Evolutionary conservation across 1,140 invertebrate species (phyloP).

Genomic region (Drosophila kikkawai): DNA sequence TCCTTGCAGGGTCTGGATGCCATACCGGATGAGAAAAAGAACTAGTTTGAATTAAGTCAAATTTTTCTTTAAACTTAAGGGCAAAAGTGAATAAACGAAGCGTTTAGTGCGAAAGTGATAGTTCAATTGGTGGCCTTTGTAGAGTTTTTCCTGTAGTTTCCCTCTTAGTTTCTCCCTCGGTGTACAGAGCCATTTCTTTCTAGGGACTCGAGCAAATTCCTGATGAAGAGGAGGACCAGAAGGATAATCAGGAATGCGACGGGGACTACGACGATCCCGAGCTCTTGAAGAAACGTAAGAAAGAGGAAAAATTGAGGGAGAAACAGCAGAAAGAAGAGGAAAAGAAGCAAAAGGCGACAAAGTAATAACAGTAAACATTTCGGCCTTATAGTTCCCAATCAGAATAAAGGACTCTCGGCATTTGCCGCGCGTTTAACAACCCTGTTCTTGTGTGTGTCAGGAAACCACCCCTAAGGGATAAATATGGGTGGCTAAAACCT

Average conservation of each 20-base stretch:
- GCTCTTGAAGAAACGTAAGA: slow-evolving; percentile 4
- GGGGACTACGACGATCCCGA: slow-evolving; percentile 25
- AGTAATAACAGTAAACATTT: slow-evolving; percentile 24
- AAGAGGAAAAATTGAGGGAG: slow-evolving; percentile 11
- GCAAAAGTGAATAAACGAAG: slow-evolving; percentile 75
- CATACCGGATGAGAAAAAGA: slow-evolving; percentile 86
- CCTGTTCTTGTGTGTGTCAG: slow-evolving; percentile 57
- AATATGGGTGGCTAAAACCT: slow-evolving; percentile 43
- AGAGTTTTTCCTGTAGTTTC: slow-evolving; percentile 33
- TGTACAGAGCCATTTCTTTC: slow-evolving; percentile 36
- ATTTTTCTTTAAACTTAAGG: slow-evolving; percentile 72
- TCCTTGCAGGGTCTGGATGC: slow-evolving; percentile 86
- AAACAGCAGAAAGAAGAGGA: slow-evolving; percentile 14
- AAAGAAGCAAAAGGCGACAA: background rate
- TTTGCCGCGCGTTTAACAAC: slow-evolving; percentile 66
- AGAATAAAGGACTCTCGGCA: slow-evolving; percentile 43
- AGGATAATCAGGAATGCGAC: slow-evolving; percentile 7
- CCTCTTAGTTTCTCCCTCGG: no score
- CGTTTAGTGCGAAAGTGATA: slow-evolving; percentile 48
- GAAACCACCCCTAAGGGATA: slow-evolving; percentile 76
- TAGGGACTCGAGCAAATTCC: slow-evolving; percentile 65
- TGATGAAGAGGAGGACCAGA: slow-evolving; percentile 34
- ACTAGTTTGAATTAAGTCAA: slow-evolving; percentile 61
- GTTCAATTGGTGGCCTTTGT: slow-evolving; percentile 7
- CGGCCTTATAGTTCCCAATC: slow-evolving; percentile 8